Conservation (phyloP, 2,113 vertebrate species). For the Condylura cristata region DNA sequence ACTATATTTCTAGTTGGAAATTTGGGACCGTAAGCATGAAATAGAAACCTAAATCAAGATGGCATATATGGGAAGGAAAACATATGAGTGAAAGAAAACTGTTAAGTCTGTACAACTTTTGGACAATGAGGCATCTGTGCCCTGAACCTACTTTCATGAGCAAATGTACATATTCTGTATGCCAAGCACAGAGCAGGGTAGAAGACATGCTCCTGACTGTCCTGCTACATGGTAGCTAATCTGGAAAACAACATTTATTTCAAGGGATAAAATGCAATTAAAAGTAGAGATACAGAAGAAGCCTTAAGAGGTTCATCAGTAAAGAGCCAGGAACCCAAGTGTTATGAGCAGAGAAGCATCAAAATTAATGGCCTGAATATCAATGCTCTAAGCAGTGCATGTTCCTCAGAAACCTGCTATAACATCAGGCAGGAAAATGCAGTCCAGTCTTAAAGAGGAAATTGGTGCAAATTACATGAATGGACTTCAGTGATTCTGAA, state of each 20-base stretch:
- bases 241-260: neutral
- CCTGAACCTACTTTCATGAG: neutral
- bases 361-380: neutral
- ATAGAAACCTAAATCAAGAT: neutral
- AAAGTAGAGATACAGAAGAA: constrained; percentile 5
- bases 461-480: neutral
- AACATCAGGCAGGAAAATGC: neutral
- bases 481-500: neutral
- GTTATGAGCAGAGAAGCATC: neutral
- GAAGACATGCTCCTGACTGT: neutral
- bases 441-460: neutral
- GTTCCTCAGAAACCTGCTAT: neutral
- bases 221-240: neutral
- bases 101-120: neutral
- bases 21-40: neutral
- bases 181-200: neutral
- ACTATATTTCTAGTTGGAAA: neutral
- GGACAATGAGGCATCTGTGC: neutral
- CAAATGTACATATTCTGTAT: neutral
- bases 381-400: neutral
- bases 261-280: neutral
- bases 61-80: neutral
- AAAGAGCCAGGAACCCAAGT: neutral
- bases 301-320: neutral
- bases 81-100: neutral